A percentile compares a stretch with the other conserved stretches of the same genome.
Conservation (phyloP, 2,797 vertebrate species). For the Gymnocypris eckloni region DNA sequence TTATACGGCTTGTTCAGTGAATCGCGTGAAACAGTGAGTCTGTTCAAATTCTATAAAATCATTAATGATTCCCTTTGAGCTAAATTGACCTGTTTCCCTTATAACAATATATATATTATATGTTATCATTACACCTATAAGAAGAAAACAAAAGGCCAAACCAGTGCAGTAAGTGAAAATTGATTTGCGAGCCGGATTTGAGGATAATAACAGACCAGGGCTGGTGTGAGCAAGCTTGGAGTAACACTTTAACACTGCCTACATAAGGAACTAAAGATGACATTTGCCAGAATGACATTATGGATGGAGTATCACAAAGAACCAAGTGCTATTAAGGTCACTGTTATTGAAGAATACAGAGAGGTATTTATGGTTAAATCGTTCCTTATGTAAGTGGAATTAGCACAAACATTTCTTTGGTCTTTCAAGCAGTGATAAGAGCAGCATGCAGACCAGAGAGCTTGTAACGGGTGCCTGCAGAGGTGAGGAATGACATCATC, state of each 20-base stretch:
- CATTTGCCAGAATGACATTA: neutral
- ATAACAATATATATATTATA: too few relatives aligned
- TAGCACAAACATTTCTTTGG: constrained; percentile 46
- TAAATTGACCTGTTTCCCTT: too few relatives aligned
- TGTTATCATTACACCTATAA: too few relatives aligned
- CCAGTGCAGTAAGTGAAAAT: neutral
- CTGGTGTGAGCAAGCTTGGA: constrained; percentile 3
- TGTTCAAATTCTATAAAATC: too few relatives aligned
- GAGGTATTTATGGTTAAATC: neutral
- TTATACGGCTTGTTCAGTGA: too few relatives aligned
- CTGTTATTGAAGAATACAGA: constrained; percentile 13
- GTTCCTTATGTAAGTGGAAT: constrained; percentile 26
- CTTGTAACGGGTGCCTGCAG: constrained; percentile 59
- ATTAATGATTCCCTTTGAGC: too few relatives aligned
- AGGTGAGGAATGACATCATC: constrained; percentile 73
- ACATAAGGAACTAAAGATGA: neutral
- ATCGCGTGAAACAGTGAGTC: too few relatives aligned
- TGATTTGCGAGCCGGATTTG: neutral
- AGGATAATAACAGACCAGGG: neutral
- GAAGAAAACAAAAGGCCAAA: neutral
- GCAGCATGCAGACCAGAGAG: constrained; percentile 36
- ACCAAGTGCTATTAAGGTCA: neutral
- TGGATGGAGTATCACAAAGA: neutral
- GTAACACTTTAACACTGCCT: constrained; percentile 11
- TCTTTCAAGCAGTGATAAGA: constrained; percentile 46